phyloP scores from a whole-genome alignment of 2,113 vertebrate genomes.

The Gymnogyps californianus region DNA sequence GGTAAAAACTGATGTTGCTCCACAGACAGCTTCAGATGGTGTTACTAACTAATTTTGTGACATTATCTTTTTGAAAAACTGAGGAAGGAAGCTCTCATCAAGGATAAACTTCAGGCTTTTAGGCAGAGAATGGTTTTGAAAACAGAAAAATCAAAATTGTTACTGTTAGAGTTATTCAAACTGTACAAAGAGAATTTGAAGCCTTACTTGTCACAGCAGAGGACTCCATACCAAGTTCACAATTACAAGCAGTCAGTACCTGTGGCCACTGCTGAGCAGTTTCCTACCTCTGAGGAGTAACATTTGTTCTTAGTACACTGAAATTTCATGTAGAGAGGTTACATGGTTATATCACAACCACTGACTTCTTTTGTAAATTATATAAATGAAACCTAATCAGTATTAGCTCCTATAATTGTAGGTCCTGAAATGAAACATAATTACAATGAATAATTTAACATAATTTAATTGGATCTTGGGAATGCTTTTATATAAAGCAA shows the following conservation, averaged over 20 bases:
- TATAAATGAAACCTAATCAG: neutral
- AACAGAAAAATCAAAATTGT: neutral
- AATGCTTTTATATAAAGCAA: neutral
- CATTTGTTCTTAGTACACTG: neutral
- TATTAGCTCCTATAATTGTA: neutral
- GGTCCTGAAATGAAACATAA: neutral
- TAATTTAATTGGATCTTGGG: neutral
- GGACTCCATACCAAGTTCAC: neutral
- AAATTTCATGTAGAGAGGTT: neutral
- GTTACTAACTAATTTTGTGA: neutral
- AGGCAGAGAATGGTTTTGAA: neutral
- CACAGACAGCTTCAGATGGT: neutral
- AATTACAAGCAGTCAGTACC: neutral
- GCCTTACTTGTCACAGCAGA: neutral
- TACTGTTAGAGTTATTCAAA: neutral
- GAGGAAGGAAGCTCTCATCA: neutral
- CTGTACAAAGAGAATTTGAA: fast-evolving
- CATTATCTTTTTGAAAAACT: neutral
- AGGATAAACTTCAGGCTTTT: neutral
- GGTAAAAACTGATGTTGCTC: neutral
- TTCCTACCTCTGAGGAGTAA: neutral
- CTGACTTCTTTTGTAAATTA: neutral
- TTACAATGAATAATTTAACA: constrained; percentile 38
- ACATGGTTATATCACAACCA: neutral
- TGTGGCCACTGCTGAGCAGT: neutral